Percentiles rank a stretch among this genome's conserved stretches.
Conservation (phyloP, 2,113 vertebrate genomes). For the Edolisoma coerulescens region DNA sequence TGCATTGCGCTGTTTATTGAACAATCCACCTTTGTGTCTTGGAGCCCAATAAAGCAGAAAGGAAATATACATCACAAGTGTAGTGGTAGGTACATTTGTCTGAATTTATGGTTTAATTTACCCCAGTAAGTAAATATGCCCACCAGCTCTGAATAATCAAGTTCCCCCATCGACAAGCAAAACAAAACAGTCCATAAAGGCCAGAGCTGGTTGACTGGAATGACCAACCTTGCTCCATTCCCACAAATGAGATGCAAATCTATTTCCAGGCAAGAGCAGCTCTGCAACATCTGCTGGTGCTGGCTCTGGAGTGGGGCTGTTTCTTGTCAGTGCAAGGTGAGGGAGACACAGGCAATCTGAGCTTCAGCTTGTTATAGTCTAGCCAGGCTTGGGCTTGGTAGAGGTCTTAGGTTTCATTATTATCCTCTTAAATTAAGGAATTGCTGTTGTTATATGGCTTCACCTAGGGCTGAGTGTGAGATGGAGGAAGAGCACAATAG, state of each 20-base stretch:
- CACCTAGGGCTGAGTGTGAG: background rate
- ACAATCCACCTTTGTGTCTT: constrained; percentile 15
- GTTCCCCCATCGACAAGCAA: background rate
- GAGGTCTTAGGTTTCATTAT: background rate
- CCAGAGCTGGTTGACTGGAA: background rate
- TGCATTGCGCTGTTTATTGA: background rate
- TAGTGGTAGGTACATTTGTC: background rate
- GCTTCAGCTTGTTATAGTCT: background rate
- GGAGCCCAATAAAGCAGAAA: background rate
- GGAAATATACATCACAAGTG: background rate
- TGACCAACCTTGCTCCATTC: background rate
- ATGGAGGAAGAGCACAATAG: background rate
- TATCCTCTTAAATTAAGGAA: background rate
- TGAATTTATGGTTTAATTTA: constrained; percentile 35
- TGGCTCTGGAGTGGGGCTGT: background rate
- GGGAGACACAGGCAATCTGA: background rate
- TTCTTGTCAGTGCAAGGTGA: background rate
- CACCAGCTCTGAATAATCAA: constrained; percentile 20
- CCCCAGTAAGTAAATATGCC: background rate
- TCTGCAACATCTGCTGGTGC: background rate
- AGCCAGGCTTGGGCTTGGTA: background rate
- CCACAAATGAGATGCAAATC: background rate
- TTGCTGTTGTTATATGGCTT: background rate
- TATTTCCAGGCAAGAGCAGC: background rate
- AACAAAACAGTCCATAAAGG: background rate